Percentiles rank a stretch among this genome's conserved stretches.
Evolutionary conservation across 2,797 vertebrate species (phyloP).

Genomic region (Poecilia picta): DNA sequence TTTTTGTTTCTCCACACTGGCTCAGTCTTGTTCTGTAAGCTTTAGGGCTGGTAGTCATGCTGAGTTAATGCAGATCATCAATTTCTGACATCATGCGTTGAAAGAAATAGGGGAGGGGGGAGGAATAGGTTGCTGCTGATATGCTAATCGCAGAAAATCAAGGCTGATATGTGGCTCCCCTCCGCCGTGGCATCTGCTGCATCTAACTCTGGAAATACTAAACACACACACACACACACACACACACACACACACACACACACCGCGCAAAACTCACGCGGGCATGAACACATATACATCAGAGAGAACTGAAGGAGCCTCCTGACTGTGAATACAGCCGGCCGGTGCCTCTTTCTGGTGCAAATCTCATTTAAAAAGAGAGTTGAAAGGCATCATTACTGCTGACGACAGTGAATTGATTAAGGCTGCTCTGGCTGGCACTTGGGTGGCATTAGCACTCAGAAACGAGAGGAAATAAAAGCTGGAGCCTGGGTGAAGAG

Average conservation of each 20-base stretch:
- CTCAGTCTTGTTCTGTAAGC: conserved; percentile 52
- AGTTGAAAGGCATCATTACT: conserved; percentile 63
- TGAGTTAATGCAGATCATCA: conserved; percentile 73
- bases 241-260: background rate
- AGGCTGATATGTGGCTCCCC: conserved; percentile 68
- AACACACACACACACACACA: conserved; percentile 13
- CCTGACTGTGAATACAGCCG: conserved; percentile 40
- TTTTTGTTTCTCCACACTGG: conserved; percentile 16
- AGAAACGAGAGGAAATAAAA: conserved; percentile 25
- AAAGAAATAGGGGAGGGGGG: background rate
- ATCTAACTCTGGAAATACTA: conserved; percentile 29
- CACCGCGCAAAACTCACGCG: background rate
- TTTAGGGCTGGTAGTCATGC: conserved; percentile 58
- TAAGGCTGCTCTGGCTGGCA: conserved; percentile 39
- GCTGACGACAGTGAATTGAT: conserved; percentile 56
- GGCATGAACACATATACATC: conserved; percentile 27
- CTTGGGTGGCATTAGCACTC: conserved; percentile 41
- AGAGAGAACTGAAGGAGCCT: conserved; percentile 55
- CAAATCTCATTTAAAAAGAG: conserved; percentile 61
- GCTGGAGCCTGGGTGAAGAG: conserved; percentile 21
- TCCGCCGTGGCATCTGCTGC: conserved; percentile 68
- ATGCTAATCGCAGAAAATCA: conserved; percentile 55
- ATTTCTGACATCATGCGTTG: conserved; percentile 63
- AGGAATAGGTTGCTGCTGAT: conserved; percentile 15
- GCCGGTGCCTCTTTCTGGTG: conserved; percentile 57